Evolutionary conservation across 2,113 vertebrate species (phyloP).

Genomic region (Sceloporus undulatus): DNA sequence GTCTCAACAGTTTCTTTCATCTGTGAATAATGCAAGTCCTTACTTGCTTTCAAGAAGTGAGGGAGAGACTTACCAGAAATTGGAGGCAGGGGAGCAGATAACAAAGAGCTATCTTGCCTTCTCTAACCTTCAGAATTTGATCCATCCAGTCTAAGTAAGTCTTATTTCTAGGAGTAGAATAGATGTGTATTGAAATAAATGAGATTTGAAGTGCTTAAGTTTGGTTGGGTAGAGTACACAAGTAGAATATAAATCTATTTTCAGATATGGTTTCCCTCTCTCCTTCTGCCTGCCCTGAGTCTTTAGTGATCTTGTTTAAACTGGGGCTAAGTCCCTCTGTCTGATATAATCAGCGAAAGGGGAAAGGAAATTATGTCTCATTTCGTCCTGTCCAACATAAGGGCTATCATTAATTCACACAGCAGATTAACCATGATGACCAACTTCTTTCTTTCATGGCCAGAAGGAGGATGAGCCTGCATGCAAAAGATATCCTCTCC

Average conservation of each 20-base stretch:
- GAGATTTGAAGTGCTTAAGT: not conserved
- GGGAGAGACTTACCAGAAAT: not conserved
- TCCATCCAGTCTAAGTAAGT: not conserved
- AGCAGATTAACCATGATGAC: no score
- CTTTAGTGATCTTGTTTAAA: not conserved
- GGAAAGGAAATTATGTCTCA: no score
- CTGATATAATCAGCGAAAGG: no score
- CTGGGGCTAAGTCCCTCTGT: no score
- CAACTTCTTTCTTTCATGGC: no score
- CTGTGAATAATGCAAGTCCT: not conserved
- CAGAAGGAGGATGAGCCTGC: no score
- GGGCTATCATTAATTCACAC: no score
- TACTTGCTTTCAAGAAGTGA: not conserved
- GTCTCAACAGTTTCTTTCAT: constrained; percentile 8
- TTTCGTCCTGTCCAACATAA: no score
- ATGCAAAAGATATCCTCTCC: no score
- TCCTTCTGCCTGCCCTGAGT: not conserved
- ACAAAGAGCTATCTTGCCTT: not conserved
- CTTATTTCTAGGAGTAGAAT: not conserved
- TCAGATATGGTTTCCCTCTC: not conserved
- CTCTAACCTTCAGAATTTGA: not conserved
- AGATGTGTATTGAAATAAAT: not conserved
- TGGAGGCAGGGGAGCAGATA: not conserved
- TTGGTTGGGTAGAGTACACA: not conserved
- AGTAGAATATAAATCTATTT: not conserved